phyloP scores from a whole-genome alignment of 2,113 vertebrate species.

The Mustelus asterias region DNA sequence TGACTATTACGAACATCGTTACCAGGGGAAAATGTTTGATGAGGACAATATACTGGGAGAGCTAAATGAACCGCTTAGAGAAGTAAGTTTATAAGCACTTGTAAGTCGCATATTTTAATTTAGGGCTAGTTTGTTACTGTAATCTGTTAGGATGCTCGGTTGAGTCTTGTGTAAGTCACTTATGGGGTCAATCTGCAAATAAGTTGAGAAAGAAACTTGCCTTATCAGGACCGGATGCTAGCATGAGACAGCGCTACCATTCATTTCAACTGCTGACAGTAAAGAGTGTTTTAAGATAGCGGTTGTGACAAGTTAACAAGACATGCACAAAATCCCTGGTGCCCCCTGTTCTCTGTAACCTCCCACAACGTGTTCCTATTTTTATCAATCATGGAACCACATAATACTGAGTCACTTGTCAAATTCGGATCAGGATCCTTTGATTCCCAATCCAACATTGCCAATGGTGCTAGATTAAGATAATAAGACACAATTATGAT shows the following conservation, averaged over 20 bases:
- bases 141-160: neutral
- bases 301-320: neutral
- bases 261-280: neutral
- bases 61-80: slow-evolving; percentile 83
- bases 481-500: neutral
- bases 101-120: neutral
- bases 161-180: neutral
- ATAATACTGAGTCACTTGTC: neutral
- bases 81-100: slow-evolving; percentile 59
- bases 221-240: neutral
- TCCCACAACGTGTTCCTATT: neutral
- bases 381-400: neutral
- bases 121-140: neutral
- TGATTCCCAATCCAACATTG: neutral
- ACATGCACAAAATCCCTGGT: neutral
- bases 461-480: neutral
- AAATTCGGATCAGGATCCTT: neutral
- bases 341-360: neutral
- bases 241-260: neutral
- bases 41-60: slow-evolving; percentile 96
- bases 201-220: neutral
- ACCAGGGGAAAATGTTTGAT: slow-evolving; percentile 98
- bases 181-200: neutral
- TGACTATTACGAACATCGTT: slow-evolving; percentile 93
- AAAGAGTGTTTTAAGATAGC: neutral